phyloP scores from a whole-genome alignment of 35 echinoderm and acorn worm species.

The Apostichopus parvimensis region DNA sequence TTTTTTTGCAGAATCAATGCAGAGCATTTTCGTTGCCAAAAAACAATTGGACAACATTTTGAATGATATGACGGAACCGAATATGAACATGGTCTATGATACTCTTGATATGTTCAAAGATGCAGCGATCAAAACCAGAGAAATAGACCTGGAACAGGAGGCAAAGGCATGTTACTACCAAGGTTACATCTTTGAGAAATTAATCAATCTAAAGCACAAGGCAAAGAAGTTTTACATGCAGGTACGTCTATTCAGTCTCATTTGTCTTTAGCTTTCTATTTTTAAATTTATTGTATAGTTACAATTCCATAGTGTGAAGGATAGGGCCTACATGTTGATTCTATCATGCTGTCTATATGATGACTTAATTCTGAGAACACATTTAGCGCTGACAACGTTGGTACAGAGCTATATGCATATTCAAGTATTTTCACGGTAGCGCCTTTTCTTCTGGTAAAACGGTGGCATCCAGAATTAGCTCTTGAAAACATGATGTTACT shows the following conservation, averaged over 20 bases:
- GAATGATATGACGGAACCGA: background rate
- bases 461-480: too few relatives aligned
- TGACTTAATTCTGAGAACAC: too few relatives aligned
- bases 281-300: too few relatives aligned
- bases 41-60: background rate
- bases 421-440: too few relatives aligned
- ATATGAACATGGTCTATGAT: slow-evolving; percentile 49
- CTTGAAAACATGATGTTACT: too few relatives aligned
- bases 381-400: too few relatives aligned
- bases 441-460: too few relatives aligned
- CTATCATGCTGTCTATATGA: too few relatives aligned
- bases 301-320: too few relatives aligned
- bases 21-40: background rate
- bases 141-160: slow-evolving; percentile 32
- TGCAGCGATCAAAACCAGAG: slow-evolving; percentile 15
- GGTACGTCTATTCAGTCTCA: background rate
- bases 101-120: slow-evolving; percentile 35
- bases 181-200: slow-evolving; percentile 14
- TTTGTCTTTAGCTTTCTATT: too few relatives aligned
- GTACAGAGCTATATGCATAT: too few relatives aligned
- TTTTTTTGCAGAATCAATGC: slow-evolving; percentile 8
- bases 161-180: background rate
- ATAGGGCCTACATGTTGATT: too few relatives aligned
- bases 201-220: background rate
- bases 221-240: slow-evolving; percentile 7